Conservation (phyloP, 2,113 vertebrate species). For the Pseudorasbora parva region DNA sequence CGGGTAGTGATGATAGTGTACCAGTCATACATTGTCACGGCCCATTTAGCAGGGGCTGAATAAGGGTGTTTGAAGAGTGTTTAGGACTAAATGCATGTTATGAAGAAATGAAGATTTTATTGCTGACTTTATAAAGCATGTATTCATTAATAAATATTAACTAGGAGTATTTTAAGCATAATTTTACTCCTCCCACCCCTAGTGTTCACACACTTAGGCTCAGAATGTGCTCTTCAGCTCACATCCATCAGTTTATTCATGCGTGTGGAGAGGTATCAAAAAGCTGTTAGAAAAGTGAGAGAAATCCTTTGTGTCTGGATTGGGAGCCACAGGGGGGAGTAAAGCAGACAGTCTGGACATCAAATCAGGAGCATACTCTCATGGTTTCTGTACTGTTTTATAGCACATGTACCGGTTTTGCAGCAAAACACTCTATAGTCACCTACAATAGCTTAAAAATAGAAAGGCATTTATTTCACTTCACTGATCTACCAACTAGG, state of each 20-base stretch:
- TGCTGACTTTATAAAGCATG: not conserved
- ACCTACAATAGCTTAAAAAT: not conserved
- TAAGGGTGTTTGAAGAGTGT: constrained; percentile 9
- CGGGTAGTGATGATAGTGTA: constrained; percentile 24
- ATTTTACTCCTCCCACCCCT: too few relatives aligned
- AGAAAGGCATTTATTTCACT: not conserved
- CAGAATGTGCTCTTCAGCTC: constrained; percentile 1
- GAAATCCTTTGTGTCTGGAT: constrained; percentile 48
- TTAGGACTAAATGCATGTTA: not conserved
- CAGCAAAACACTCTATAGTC: not conserved
- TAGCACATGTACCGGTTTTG: not conserved
- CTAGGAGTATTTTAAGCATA: not conserved
- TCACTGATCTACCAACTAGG: not conserved
- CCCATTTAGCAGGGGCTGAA: constrained; percentile 36
- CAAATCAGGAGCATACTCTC: not conserved
- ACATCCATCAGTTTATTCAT: constrained; percentile 17
- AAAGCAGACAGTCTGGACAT: constrained; percentile 34
- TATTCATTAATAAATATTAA: not conserved
- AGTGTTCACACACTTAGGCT: not conserved
- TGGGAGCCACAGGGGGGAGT: constrained; percentile 8
- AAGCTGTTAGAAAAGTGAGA: constrained; percentile 31
- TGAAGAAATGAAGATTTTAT: not conserved
- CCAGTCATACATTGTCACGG: constrained; percentile 37
- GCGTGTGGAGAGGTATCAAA: constrained; percentile 23
- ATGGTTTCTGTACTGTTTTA: not conserved